Evolutionary conservation across 2,888 invertebrate genomes (phyloP).

Genomic region (Harpalus rubripes): DNA sequence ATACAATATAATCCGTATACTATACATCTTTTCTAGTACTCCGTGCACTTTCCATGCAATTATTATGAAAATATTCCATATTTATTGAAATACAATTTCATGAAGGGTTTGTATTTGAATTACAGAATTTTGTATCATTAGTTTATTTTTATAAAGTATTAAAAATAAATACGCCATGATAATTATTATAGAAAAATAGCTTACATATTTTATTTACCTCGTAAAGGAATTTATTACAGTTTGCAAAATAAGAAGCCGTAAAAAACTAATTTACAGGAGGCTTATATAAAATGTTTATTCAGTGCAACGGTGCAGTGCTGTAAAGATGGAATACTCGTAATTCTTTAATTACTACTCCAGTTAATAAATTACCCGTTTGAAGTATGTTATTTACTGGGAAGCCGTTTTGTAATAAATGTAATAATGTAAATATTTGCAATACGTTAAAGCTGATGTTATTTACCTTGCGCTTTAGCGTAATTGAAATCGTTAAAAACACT

Average conservation of each 20-base stretch:
- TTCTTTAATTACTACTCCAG: background rate
- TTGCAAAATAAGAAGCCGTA: background rate
- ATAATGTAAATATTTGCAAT: slow-evolving; percentile 30
- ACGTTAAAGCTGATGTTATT: slow-evolving; percentile 37
- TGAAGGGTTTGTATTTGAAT: too few species aligned
- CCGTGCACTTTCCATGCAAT: too few species aligned
- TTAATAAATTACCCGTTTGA: background rate
- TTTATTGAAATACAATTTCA: too few species aligned
- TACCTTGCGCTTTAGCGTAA: slow-evolving; percentile 34
- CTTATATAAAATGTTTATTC: background rate
- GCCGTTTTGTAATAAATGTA: slow-evolving; percentile 1
- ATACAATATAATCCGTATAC: too few species aligned
- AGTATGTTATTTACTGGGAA: background rate
- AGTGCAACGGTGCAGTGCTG: background rate
- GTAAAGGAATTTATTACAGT: background rate
- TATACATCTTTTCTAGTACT: too few species aligned
- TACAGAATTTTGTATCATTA: too few species aligned
- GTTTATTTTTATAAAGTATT: too few species aligned
- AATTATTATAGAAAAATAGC: too few species aligned
- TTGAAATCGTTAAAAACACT: slow-evolving; percentile 44
- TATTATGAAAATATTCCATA: too few species aligned
- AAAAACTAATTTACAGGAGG: background rate
- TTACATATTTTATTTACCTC: background rate
- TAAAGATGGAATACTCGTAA: background rate
- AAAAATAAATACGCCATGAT: too few species aligned